A percentile compares a stretch with the other conserved stretches of the same genome.
Conservation (phyloP, 2,797 vertebrate genomes). For the Phoebastria nigripes region DNA sequence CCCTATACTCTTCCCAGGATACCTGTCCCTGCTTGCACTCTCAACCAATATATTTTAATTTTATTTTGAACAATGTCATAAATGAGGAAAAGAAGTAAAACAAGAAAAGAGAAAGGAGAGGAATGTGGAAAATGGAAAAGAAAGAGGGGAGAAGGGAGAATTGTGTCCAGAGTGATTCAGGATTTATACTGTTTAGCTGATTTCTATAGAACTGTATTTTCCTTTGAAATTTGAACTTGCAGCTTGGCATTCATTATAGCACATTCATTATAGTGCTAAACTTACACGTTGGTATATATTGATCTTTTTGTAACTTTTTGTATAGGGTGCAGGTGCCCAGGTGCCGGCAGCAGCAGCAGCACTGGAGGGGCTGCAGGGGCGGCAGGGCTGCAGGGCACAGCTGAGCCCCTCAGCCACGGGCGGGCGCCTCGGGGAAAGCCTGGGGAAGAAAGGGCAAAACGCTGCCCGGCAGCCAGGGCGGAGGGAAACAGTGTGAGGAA, state of each 20-base stretch:
- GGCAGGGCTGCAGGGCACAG: not conserved
- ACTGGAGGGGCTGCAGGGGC: fast-evolving
- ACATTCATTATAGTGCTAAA: not conserved
- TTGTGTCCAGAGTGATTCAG: not conserved
- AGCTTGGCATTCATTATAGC: not conserved
- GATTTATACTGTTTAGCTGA: not conserved
- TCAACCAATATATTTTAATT: not conserved
- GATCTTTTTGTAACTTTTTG: not conserved
- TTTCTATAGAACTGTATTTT: not conserved
- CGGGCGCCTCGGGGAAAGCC: not conserved
- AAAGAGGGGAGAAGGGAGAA: not conserved
- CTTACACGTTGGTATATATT: not conserved
- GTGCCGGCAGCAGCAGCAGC: fast-evolving
- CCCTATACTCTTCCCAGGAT: no score
- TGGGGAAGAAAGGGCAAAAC: not conserved
- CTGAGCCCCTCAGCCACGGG: not conserved
- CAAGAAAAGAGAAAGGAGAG: not conserved
- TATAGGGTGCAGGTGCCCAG: fast-evolving
- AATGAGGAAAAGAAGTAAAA: not conserved
- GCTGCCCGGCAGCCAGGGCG: not conserved
- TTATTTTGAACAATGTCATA: not conserved
- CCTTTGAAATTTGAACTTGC: not conserved
- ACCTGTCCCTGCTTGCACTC: not conserved
- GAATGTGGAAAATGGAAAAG: not conserved
- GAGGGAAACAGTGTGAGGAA: not conserved